Base-by-base conservation (phyloP, 2,888 invertebrate genomes). In the Pharmacophagus antenor region DNA sequence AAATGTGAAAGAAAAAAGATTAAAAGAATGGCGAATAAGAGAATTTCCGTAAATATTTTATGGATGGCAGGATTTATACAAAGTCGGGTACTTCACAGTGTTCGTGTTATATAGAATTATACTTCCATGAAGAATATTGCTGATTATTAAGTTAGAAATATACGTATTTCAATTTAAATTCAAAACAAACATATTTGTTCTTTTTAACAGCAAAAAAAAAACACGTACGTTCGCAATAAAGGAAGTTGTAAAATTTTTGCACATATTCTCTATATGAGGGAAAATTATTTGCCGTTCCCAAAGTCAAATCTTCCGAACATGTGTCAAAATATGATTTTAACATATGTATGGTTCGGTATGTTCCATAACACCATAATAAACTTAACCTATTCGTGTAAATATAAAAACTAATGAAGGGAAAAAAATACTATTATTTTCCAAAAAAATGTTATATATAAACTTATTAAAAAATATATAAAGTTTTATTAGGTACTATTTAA, bases 31-130 rank as follows among this genome's bases (percentile, higher is more conserved):
- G 51, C 44, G 46, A 52, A 49, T 27, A n/a, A 42, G 21, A 42
- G 50, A 27, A 56, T 56, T 46, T 52, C 20, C 20, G 31, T 41
- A 47, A 47, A 56, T 56, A 22, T 56, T 56, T 60, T 48, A 50
- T 55, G 44, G 41, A 55, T 54, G 56, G 51, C 23, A 20, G 20
- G 55, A 56, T 56, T 61, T 56, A 47, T 41, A 51, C 37, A 6
- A 17, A 44, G 46, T n/a, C 25, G 37, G 44, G 15, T 21, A 37
- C 50, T 31, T 51, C 42, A 55, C 47, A 41, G 42, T 37, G 25
- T 61, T 51, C 60, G 27, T 44, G 27, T 23, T 27, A 51, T 55
- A 50, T 37, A 56, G 46, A 37, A n/a, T 37, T 37, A n/a, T 37
- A 37, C 37, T 37, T 15, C n/a, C 37, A n/a, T 37, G 37, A 15